Percentiles rank a stretch among this genome's conserved stretches.
Evolutionary conservation across 2,888 invertebrate genomes (phyloP).

Genomic region (Odontothrips loti): DNA sequence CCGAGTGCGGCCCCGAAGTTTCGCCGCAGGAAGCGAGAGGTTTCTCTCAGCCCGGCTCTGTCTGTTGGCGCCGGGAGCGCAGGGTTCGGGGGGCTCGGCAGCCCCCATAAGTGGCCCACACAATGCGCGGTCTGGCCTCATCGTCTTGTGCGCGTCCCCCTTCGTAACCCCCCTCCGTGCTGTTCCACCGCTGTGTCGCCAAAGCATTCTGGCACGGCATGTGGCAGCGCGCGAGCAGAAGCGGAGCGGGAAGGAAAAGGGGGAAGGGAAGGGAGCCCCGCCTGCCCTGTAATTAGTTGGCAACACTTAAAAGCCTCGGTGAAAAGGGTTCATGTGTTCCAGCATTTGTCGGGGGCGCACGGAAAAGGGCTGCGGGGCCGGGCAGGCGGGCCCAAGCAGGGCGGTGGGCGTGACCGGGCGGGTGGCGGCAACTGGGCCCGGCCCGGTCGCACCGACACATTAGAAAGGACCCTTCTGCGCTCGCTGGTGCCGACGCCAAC

Average conservation of each 20-base stretch:
- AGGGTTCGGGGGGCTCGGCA: neutral
- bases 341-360: neutral
- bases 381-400: too few species aligned
- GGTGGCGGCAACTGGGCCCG: too few species aligned
- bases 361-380: neutral
- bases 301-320: constrained; percentile 24
- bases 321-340: constrained; percentile 26
- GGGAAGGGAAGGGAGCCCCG: neutral
- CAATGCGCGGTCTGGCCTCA: neutral
- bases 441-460: neutral
- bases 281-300: constrained; percentile 21
- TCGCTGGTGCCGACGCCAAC: too few species aligned
- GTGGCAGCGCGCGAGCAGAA: neutral
- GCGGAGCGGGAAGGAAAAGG: neutral
- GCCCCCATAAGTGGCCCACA: neutral
- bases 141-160: neutral
- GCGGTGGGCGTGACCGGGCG: too few species aligned
- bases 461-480: too few species aligned
- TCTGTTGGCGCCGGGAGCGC: neutral
- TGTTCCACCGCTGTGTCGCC: neutral
- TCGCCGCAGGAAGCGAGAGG: too few species aligned
- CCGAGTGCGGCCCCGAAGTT: too few species aligned
- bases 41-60: too few species aligned
- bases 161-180: neutral
- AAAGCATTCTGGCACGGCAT: neutral